phyloP scores from a whole-genome alignment of 2,113 vertebrate species.

The Microcebus tavaratra region DNA sequence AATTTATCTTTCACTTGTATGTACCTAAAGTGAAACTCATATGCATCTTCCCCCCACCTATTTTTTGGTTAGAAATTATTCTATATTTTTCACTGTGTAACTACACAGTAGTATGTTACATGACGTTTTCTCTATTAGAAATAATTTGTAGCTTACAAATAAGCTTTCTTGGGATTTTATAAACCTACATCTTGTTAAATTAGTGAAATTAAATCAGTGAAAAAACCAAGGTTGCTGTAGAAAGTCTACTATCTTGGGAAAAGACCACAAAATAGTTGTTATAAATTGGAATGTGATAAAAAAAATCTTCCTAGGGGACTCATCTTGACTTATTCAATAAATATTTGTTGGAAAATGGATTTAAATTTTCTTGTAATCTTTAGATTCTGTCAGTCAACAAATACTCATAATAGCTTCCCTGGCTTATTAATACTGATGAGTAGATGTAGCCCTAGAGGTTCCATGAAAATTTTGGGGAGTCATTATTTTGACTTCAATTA shows the following conservation, averaged over 20 bases:
- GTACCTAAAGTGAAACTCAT: background rate
- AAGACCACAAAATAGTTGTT: background rate
- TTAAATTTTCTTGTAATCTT: background rate
- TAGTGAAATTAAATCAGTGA: slow-evolving; percentile 4
- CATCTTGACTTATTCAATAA: background rate
- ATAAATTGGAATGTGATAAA: background rate
- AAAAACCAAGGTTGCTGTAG: background rate
- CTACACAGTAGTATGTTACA: background rate
- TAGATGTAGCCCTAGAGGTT: background rate
- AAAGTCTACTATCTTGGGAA: background rate
- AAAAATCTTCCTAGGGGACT: background rate
- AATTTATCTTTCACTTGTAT: background rate
- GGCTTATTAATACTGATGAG: background rate
- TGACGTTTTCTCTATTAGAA: background rate
- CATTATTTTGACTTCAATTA: background rate
- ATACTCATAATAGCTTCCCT: background rate
- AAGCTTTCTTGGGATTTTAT: slow-evolving; percentile 17
- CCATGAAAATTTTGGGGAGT: background rate
- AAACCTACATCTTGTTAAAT: slow-evolving; percentile 12
- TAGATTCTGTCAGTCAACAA: background rate
- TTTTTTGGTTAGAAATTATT: background rate
- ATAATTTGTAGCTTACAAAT: slow-evolving; percentile 2
- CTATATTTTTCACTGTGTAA: background rate
- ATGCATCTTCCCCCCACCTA: background rate
- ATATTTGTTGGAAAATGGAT: background rate